Evolutionary conservation across 2,113 vertebrate genomes (phyloP).

Genomic region (Lipotes vexillifer): DNA sequence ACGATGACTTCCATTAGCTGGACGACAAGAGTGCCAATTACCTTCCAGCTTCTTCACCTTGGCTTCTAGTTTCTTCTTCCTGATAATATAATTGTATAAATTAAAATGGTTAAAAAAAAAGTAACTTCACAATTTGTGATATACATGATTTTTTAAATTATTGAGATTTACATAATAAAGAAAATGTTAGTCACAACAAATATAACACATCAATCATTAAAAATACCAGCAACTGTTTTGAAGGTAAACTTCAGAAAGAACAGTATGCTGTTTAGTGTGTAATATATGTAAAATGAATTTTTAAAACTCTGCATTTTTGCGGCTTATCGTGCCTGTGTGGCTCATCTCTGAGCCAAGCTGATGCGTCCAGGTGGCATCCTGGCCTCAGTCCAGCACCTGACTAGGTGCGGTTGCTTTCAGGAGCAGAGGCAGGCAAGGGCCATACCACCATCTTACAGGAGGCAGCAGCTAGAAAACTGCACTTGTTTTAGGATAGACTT

Average conservation of each 20-base stretch:
- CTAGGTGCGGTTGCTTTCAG: fast-evolving
- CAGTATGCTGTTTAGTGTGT: fast-evolving
- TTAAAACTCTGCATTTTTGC: background rate
- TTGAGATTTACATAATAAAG: background rate
- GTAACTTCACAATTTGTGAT: background rate
- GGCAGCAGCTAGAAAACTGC: background rate
- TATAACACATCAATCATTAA: background rate
- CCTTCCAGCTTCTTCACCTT: slow-evolving; percentile 91
- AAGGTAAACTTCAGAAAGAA: background rate
- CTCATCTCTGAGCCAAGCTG: background rate
- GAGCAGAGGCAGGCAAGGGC: too few species aligned
- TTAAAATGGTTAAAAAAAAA: background rate
- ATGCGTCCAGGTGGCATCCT: fast-evolving
- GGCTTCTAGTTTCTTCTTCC: slow-evolving; percentile 89
- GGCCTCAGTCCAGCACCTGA: too few species aligned
- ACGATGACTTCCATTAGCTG: fast-evolving
- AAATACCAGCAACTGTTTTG: background rate
- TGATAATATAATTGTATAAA: slow-evolving; percentile 68
- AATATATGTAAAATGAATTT: background rate
- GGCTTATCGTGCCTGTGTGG: fast-evolving
- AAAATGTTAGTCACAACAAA: background rate
- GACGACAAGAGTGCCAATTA: slow-evolving; percentile 58
- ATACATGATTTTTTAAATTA: background rate
- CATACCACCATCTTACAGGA: fast-evolving
- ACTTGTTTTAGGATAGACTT: background rate